phyloP scores from a whole-genome alignment of 2,113 vertebrate species.

The Larimichthys crocea region DNA sequence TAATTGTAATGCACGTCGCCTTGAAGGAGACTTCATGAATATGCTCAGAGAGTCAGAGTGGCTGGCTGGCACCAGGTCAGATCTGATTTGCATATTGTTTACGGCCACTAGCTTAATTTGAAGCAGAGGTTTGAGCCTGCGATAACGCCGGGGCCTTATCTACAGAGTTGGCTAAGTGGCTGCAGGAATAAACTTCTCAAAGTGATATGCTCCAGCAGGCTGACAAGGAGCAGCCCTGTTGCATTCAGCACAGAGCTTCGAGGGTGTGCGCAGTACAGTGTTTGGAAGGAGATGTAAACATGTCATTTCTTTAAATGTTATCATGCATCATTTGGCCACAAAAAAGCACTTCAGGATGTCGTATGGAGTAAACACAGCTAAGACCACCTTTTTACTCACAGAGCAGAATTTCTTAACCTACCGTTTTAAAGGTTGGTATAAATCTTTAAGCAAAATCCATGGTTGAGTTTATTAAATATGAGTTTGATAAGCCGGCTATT shows the following conservation, averaged over 20 bases:
- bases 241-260: conserved; percentile 9
- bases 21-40: conserved; percentile 69
- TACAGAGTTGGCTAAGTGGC: conserved; percentile 40
- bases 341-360: conserved; percentile 1
- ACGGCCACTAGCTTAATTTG: conserved; percentile 73
- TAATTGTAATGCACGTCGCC: conserved; percentile 65
- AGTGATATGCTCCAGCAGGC: conserved; percentile 41
- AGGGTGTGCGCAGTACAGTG: not conserved
- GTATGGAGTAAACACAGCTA: not conserved
- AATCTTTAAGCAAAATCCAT: not conserved
- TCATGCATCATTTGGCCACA: not conserved
- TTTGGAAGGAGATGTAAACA: conserved; percentile 31
- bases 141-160: conserved; percentile 55
- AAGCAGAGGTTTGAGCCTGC: conserved; percentile 48
- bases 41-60: conserved; percentile 64
- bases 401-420: not conserved
- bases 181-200: conserved; percentile 60
- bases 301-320: conserved; percentile 19
- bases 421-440: not conserved
- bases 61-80: conserved; percentile 69
- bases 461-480: not conserved
- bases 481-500: too few species aligned
- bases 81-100: conserved; percentile 78
- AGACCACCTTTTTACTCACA: not conserved
- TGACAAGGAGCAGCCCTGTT: conserved; percentile 27